Evolutionary conservation across 2,888 invertebrate genomes (phyloP).

Genomic region (Cantharis nigra): DNA sequence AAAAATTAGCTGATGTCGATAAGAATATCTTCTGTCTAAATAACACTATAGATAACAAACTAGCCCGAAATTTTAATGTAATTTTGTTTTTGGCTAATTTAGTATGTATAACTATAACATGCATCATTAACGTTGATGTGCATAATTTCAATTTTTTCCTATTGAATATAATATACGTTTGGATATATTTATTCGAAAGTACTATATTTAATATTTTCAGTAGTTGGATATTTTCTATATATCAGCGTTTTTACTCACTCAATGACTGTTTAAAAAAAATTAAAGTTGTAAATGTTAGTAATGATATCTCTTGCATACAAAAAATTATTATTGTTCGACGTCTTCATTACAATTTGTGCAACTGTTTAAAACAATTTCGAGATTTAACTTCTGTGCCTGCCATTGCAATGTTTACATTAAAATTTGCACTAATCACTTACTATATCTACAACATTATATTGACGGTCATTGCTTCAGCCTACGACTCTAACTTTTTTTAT

Average conservation of each 20-base stretch:
- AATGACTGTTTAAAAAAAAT: background rate
- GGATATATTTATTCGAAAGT: no score
- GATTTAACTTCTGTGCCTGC: background rate
- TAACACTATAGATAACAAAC: background rate
- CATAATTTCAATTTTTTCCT: no score
- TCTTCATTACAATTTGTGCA: background rate
- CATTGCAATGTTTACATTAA: background rate
- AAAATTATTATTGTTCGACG: background rate
- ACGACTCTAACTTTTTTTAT: background rate
- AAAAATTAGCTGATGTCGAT: background rate
- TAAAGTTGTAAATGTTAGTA: background rate
- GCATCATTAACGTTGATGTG: no score
- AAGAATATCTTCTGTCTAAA: background rate
- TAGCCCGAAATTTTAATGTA: background rate
- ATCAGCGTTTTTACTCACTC: background rate
- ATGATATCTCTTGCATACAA: background rate
- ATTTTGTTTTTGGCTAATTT: background rate
- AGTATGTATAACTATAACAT: background rate
- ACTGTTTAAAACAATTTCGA: background rate
- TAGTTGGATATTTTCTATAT: background rate
- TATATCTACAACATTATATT: background rate
- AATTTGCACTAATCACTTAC: background rate
- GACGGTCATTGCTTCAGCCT: background rate
- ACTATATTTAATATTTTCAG: no score
- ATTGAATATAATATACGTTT: no score